These are phyloP conservation scores for Onthophagus taurus DNA, from an alignment of 1,140 invertebrate species.

Conservation along the genomic window DNA sequence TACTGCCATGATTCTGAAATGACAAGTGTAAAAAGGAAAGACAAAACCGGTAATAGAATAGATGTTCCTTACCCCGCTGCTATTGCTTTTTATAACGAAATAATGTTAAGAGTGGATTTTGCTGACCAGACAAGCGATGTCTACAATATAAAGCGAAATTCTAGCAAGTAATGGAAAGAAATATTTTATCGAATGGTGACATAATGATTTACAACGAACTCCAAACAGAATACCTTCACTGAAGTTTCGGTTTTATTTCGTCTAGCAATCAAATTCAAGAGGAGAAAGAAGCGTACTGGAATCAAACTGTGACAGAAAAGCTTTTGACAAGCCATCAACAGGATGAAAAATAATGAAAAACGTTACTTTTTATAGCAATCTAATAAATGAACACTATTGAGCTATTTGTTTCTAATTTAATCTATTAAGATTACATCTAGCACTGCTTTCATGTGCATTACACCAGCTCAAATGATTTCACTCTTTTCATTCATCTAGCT, in stretches of 20 bases:
- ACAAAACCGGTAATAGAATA: slow-evolving; percentile 3
- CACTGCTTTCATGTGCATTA: too few species aligned
- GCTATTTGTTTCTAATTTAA: too few species aligned
- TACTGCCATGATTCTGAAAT: neutral
- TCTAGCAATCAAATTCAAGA: neutral
- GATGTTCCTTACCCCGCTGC: slow-evolving; percentile 1
- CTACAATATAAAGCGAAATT: neutral
- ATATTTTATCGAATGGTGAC: neutral
- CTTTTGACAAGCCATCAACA: too few species aligned
- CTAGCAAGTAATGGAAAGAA: neutral
- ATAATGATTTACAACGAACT: slow-evolving; percentile 4
- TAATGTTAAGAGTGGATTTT: neutral
- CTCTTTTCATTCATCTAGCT: too few species aligned
- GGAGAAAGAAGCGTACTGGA: neutral
- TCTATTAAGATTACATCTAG: too few species aligned
- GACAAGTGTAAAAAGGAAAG: slow-evolving; percentile 5
- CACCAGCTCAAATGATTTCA: too few species aligned
- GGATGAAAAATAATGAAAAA: too few species aligned
- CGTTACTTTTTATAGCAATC: too few species aligned
- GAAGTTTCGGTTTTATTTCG: slow-evolving; percentile 9
- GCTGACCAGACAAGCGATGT: slow-evolving; percentile 1
- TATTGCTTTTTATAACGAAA: slow-evolving; percentile 5
- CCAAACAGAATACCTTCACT: slow-evolving; percentile 6
- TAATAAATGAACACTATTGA: too few species aligned
- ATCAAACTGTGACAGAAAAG: too few species aligned